These are phyloP conservation scores for Fundulus diaphanus DNA, from an alignment of 2,797 vertebrate genomes.

Conservation along the genomic window DNA sequence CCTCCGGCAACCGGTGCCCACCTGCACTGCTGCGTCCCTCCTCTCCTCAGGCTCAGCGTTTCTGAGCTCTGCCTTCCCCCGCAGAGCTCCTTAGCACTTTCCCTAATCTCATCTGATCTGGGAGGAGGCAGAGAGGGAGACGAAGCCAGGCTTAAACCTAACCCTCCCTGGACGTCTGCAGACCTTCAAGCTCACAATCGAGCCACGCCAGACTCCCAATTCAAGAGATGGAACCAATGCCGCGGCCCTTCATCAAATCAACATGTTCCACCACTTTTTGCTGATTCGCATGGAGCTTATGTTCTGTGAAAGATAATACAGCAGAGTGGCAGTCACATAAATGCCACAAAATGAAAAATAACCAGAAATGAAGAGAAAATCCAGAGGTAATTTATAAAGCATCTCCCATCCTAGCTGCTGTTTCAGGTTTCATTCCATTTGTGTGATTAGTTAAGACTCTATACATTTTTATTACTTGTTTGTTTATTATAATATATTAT, in stretches of 20 bases:
- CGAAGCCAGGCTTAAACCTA: conserved; percentile 64
- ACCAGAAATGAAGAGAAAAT: conserved; percentile 33
- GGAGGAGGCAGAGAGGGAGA: conserved; percentile 70
- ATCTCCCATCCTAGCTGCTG: conserved; percentile 7
- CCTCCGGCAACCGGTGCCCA: conserved; percentile 42
- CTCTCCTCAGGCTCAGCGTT: conserved; percentile 49
- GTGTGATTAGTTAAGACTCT: conserved; percentile 38
- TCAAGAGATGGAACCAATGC: conserved; percentile 35
- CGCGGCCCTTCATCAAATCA: conserved; percentile 25
- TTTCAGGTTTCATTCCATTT: conserved; percentile 21
- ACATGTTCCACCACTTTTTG: conserved; percentile 20
- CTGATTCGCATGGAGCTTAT: conserved; percentile 25
- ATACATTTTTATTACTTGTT: conserved; percentile 4
- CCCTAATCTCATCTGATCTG: conserved; percentile 76
- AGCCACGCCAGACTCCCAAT: conserved; percentile 42
- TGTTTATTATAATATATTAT: conserved; percentile 14
- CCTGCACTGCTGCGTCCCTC: conserved; percentile 57
- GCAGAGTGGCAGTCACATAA: conserved; percentile 22
- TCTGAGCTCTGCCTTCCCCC: conserved; percentile 48
- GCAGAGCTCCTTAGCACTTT: conserved; percentile 61
- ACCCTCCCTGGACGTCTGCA: conserved; percentile 69
- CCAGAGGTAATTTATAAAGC: conserved; percentile 32
- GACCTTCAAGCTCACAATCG: conserved; percentile 57
- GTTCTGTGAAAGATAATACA: conserved; percentile 29
- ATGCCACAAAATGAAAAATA: conserved; percentile 22